These are phyloP conservation scores for Busseola fusca DNA, from an alignment of 2,888 invertebrate species.

Conservation along the genomic window DNA sequence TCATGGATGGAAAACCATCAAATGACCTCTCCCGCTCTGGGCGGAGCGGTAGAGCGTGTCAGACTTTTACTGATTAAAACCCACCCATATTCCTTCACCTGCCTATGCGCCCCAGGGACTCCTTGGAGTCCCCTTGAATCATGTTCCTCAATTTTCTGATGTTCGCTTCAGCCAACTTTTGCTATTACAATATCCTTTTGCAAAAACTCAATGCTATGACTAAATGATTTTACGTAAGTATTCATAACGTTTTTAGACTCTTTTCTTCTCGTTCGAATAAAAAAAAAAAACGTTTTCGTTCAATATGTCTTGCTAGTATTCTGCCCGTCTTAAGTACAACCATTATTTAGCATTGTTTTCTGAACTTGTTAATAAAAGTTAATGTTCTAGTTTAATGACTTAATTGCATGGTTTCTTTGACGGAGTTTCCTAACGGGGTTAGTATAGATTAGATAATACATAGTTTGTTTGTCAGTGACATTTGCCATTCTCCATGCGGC, in stretches of 20 bases:
- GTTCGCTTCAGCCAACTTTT: background rate
- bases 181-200: background rate
- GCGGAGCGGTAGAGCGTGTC: too few species aligned
- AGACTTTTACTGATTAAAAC: too few species aligned
- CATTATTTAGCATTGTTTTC: conserved; percentile 9
- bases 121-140: background rate
- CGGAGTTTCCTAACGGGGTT: background rate
- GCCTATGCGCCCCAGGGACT: too few species aligned
- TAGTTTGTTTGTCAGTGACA: conserved; percentile 2
- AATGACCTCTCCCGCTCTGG: too few species aligned
- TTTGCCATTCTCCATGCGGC: conserved; percentile 2
- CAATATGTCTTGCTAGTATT: conserved; percentile 3
- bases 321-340: background rate
- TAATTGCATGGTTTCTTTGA: conserved; percentile 9
- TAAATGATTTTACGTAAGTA: background rate
- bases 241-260: background rate
- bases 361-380: background rate
- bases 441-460: background rate
- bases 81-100: too few species aligned
- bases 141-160: background rate
- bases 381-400: conserved; percentile 15
- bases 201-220: too few species aligned
- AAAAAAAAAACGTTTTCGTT: too few species aligned
- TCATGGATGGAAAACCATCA: too few species aligned
- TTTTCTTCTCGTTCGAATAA: conserved; percentile 4